phyloP scores from a whole-genome alignment of 2,888 invertebrate genomes.

The Mimachlamys varia region DNA sequence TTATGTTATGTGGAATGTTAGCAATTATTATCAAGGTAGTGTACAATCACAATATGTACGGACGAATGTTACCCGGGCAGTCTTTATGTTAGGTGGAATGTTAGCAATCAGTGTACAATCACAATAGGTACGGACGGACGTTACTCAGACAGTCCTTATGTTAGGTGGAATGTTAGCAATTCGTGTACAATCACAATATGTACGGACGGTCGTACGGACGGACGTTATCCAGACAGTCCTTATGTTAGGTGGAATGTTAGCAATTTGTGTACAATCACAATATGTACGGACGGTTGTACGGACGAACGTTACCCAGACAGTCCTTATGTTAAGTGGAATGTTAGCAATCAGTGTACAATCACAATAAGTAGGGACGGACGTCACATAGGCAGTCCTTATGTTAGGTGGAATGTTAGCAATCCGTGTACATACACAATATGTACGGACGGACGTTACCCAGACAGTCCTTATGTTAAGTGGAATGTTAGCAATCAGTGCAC shows the following conservation, averaged over 20 bases:
- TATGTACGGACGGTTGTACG: too few relatives aligned
- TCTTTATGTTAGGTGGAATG: slow-evolving; percentile 58
- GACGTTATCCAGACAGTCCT: slow-evolving; percentile 59
- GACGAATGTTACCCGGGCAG: slow-evolving; percentile 53
- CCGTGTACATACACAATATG: too few relatives aligned
- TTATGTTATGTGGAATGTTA: slow-evolving; percentile 59
- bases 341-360: slow-evolving; percentile 55
- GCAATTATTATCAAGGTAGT: slow-evolving; percentile 57
- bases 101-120: slow-evolving; percentile 55
- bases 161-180: slow-evolving; percentile 57
- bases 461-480: too few relatives aligned
- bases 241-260: slow-evolving; percentile 58
- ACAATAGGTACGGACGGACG: too few relatives aligned
- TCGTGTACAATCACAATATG: background rate
- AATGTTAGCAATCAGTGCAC: too few relatives aligned
- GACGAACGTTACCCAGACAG: slow-evolving; percentile 59
- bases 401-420: too few relatives aligned
- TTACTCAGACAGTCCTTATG: slow-evolving; percentile 59
- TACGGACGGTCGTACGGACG: too few relatives aligned
- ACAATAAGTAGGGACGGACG: too few relatives aligned
- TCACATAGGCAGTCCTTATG: too few relatives aligned
- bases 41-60: background rate
- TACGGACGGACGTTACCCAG: too few relatives aligned
- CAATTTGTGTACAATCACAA: slow-evolving; percentile 44
- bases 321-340: slow-evolving; percentile 59